Conservation (phyloP, 2,113 vertebrate genomes). For the Galeopterus variegatus region DNA sequence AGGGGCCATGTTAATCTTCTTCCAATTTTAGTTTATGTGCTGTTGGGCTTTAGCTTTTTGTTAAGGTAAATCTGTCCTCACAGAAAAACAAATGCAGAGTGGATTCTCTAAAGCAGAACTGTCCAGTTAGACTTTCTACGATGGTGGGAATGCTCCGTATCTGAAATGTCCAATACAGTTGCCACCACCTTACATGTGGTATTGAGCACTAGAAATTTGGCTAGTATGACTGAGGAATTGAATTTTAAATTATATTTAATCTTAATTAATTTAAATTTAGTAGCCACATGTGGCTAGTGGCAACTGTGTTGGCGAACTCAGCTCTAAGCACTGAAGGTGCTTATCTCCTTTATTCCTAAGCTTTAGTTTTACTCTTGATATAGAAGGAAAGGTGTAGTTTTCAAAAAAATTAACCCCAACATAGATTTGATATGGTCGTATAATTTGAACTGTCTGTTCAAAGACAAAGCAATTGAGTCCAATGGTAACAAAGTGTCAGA, state of each 20-base stretch:
- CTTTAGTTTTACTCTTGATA: background rate
- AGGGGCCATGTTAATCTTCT: too few relatives aligned
- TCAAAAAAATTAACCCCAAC: background rate
- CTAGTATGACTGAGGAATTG: background rate
- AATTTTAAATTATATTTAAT: constrained; percentile 28
- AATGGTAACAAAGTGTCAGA: background rate
- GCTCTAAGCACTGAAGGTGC: background rate
- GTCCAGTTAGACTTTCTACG: background rate
- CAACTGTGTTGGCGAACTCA: background rate
- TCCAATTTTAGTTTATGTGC: too few relatives aligned
- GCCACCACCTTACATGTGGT: background rate
- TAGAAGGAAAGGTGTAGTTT: background rate
- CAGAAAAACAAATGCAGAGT: background rate
- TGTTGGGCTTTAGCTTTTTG: background rate
- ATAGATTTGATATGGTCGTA: background rate
- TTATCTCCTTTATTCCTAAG: constrained; percentile 21
- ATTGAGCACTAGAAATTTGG: background rate
- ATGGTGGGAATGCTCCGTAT: background rate
- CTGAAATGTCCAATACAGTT: accelerated
- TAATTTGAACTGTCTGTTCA: background rate
- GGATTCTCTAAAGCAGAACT: background rate
- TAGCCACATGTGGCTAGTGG: background rate
- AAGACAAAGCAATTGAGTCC: background rate
- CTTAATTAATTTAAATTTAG: constrained; percentile 16
- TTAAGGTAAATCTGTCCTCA: background rate